Base-by-base conservation (phyloP, 2,113 vertebrate genomes). In the Mesitornis unicolor region DNA sequence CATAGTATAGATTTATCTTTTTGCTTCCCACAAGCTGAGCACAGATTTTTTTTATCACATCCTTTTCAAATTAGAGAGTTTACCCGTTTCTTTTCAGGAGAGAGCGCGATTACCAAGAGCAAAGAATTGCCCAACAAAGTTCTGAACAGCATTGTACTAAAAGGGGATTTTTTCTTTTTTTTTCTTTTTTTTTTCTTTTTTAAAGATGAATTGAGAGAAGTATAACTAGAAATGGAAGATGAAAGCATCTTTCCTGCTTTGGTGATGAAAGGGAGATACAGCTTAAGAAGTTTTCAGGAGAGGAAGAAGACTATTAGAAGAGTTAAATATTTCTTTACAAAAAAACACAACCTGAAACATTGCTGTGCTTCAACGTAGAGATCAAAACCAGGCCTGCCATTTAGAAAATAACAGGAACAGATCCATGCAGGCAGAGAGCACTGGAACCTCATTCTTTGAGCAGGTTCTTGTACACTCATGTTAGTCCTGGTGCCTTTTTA, bases 221-320 rank as follows among this genome's bases (percentile, higher is more conserved):
- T 76, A 28, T 67, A 79, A 87, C 63, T 80, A 33, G 57, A 76
- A 57, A 76, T 35, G 38, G 61, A 92, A 92, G 92, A 87, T 84
- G 59, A 94, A 87, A 94, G 86, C 47, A 43, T 68, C 63, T 71
- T 84, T 53, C 31, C 38, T 59, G 78, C 86, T 87, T 80, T 84
- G 63, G 53, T 92, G 90, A 90, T 87, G 74, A 96, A 92, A 92
- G 69, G 54, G 35, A 90, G 64, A 73, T 42, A 54, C 11, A 87
- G 43, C 64, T 73, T 87, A 87, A 87, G 68, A 95, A 73, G 74
- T 81, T 90, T 87, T 95, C 28, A 43, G 31, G 43, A 92, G 59
- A 84, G n/a, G n/a, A 68, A 84, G 74, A 18, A 87, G 28, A 47
- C 43, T 68, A 87, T 80, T 90, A 94, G 64, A 92, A 80, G 28